Evolutionary conservation across 1,140 invertebrate genomes (phyloP).

Genomic region (Notospermus geniculatus): DNA sequence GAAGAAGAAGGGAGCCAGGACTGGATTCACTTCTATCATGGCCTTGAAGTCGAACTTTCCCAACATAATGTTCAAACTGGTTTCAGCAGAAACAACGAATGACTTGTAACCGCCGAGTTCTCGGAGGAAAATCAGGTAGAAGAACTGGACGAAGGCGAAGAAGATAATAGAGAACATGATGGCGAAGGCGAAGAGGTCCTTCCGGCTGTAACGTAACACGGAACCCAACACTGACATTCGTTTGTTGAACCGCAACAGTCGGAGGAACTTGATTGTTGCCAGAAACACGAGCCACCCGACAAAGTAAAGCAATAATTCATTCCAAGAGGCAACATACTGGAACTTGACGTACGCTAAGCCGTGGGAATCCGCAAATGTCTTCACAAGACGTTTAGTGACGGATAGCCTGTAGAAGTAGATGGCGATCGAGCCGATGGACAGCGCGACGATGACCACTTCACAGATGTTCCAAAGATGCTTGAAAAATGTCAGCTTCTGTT

Average conservation of each 20-base stretch:
- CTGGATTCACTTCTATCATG: conserved; percentile 53
- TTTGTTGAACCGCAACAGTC: conserved; percentile 61
- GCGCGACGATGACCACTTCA: conserved; percentile 54
- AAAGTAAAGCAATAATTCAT: conserved; percentile 57
- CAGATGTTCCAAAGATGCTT: conserved; percentile 57
- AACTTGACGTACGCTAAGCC: conserved; percentile 61
- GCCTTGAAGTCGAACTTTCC: conserved; percentile 61
- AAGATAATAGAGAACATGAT: conserved; percentile 55
- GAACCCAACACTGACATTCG: conserved; percentile 55
- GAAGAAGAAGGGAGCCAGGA: conserved; percentile 59
- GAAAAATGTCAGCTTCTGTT: conserved; percentile 33
- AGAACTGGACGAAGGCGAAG: conserved; percentile 55
- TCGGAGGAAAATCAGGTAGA: conserved; percentile 59
- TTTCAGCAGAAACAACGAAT: conserved; percentile 58
- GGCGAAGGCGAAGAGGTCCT: conserved; percentile 51
- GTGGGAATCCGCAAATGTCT: conserved; percentile 53
- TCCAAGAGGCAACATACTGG: conserved; percentile 57
- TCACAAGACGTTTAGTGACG: conserved; percentile 44
- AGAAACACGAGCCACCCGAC: conserved; percentile 60
- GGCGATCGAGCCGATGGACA: conserved; percentile 50
- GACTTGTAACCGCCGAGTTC: conserved; percentile 57
- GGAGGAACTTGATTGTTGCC: conserved; percentile 59
- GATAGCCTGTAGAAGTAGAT: conserved; percentile 55
- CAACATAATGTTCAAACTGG: conserved; percentile 61
- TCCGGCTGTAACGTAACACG: conserved; percentile 45